A percentile compares a stretch with the other conserved stretches of the same genome.
Conservation (phyloP, 2,888 invertebrate species). For the Nomada ruficornis region DNA sequence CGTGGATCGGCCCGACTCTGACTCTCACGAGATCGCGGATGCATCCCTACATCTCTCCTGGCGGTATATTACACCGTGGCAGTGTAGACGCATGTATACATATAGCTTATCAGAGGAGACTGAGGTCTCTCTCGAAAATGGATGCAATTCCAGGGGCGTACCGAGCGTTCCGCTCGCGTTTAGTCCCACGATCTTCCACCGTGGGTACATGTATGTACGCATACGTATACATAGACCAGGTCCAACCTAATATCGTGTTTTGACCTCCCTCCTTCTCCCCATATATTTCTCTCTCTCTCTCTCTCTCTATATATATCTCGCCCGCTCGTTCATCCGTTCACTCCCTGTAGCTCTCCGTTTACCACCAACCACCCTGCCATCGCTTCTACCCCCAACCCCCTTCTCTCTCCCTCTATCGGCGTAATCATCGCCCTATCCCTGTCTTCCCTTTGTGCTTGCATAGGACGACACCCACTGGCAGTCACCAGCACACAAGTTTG, state of each 20-base stretch:
- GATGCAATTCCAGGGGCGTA: slow-evolving; percentile 74
- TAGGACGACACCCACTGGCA: slow-evolving; percentile 58
- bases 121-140: slow-evolving; percentile 70
- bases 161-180: slow-evolving; percentile 71
- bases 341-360: background rate
- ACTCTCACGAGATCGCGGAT: slow-evolving; percentile 57
- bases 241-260: slow-evolving; percentile 73
- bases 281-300: slow-evolving; percentile 41
- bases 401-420: slow-evolving; percentile 4
- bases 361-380: slow-evolving; percentile 4
- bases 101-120: slow-evolving; percentile 68
- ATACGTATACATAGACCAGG: slow-evolving; percentile 46
- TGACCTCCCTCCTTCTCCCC: slow-evolving; percentile 48
- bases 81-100: slow-evolving; percentile 43
- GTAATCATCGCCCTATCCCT: slow-evolving; percentile 46
- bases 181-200: slow-evolving; percentile 68
- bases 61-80: slow-evolving; percentile 70
- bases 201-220: slow-evolving; percentile 53
- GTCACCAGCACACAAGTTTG: slow-evolving; percentile 62
- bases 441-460: slow-evolving; percentile 56
- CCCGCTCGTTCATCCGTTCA: slow-evolving; percentile 18
- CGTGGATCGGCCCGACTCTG: slow-evolving; percentile 34
- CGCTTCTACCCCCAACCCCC: slow-evolving; percentile 23
- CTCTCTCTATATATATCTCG: slow-evolving; percentile 17
- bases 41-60: slow-evolving; percentile 60